These are phyloP conservation scores for Aspiorhynchus laticeps DNA, from an alignment of 2,113 vertebrate genomes.

Conservation along the genomic window DNA sequence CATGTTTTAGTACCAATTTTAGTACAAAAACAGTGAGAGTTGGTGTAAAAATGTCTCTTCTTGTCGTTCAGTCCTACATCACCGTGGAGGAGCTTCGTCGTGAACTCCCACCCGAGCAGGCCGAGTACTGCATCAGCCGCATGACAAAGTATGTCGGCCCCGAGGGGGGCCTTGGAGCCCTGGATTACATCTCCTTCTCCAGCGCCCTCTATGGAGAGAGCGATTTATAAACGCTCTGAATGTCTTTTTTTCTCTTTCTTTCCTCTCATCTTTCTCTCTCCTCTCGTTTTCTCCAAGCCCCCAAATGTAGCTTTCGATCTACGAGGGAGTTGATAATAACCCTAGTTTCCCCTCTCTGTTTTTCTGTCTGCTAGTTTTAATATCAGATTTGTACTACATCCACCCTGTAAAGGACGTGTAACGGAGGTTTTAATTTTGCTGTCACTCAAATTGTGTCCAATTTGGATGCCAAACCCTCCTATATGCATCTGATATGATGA, in stretches of 20 bases:
- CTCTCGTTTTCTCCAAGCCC: neutral
- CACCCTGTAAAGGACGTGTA: neutral
- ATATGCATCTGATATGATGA: neutral
- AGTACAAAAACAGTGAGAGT: neutral
- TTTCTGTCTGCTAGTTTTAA: slow-evolving; percentile 18
- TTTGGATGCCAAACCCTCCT: neutral
- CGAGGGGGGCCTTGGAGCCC: slow-evolving; percentile 74
- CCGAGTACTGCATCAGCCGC: slow-evolving; percentile 90
- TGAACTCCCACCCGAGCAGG: slow-evolving; percentile 87
- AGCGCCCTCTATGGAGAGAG: slow-evolving; percentile 91
- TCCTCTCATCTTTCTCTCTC: neutral
- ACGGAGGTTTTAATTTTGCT: neutral
- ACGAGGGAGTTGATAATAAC: neutral
- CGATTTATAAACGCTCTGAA: slow-evolving; percentile 84
- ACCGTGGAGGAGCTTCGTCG: slow-evolving; percentile 86
- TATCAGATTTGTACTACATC: neutral
- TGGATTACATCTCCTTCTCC: slow-evolving; percentile 94
- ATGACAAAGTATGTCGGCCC: slow-evolving; percentile 84
- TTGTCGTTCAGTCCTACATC: slow-evolving; percentile 77
- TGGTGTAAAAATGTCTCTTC: neutral
- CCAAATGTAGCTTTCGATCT: neutral
- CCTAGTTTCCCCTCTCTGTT: neutral
- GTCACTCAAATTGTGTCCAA: neutral
- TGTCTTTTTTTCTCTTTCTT: slow-evolving; percentile 55
- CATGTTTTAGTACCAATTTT: neutral